These are phyloP conservation scores for Myotis davidii DNA, from an alignment of 2,113 vertebrate species.

Conservation along the genomic window DNA sequence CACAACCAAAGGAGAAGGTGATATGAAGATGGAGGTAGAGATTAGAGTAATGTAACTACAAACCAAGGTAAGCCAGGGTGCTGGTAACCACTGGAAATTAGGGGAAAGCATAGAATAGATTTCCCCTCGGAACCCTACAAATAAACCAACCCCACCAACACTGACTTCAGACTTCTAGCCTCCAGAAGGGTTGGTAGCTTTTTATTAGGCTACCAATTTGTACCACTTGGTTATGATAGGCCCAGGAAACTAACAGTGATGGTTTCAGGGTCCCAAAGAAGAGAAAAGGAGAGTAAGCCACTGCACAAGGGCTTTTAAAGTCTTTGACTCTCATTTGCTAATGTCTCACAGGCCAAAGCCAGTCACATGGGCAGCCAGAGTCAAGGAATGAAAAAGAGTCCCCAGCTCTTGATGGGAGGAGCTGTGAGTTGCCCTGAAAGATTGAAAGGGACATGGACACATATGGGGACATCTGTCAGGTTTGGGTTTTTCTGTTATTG, in stretches of 20 bases:
- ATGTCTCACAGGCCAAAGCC: background rate
- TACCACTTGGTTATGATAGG: background rate
- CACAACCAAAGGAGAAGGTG: background rate
- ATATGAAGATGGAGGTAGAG: background rate
- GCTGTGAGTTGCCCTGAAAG: background rate
- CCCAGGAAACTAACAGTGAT: background rate
- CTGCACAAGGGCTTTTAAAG: background rate
- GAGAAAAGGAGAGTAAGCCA: background rate
- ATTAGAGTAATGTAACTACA: background rate
- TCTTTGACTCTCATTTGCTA: background rate
- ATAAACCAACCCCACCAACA: background rate
- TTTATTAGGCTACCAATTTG: background rate
- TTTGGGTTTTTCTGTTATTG: background rate
- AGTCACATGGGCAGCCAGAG: background rate
- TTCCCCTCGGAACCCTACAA: background rate
- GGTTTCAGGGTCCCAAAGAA: background rate
- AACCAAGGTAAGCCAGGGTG: background rate
- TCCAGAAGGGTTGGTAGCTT: background rate
- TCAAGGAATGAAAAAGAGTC: background rate
- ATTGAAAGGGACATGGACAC: background rate
- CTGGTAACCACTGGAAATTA: background rate
- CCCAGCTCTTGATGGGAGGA: background rate
- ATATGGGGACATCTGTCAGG: background rate
- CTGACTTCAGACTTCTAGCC: background rate
- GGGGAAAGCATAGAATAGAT: background rate